These are phyloP conservation scores for Stegostoma tigrinum DNA, from an alignment of 2,113 vertebrate species.

Conservation along the genomic window DNA sequence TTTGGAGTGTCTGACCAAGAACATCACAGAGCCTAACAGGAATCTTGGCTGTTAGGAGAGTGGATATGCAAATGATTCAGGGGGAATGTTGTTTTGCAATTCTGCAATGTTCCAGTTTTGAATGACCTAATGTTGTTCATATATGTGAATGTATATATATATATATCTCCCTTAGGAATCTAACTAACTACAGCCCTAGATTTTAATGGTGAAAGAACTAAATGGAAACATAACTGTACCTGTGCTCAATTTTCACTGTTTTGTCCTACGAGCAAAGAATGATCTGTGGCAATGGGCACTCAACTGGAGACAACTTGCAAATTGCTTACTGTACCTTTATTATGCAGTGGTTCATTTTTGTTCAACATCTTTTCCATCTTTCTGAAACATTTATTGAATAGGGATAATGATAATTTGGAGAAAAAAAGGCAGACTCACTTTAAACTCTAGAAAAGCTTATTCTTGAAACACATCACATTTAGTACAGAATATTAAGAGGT, in stretches of 20 bases:
- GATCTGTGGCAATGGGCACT: background rate
- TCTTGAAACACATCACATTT: background rate
- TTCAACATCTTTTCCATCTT: background rate
- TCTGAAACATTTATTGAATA: background rate
- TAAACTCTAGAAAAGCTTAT: background rate
- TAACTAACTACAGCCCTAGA: background rate
- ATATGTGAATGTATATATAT: no score
- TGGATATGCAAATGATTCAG: background rate
- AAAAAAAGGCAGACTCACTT: background rate
- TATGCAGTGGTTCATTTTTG: background rate
- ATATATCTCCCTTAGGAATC: background rate
- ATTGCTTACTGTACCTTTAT: background rate
- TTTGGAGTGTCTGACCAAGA: background rate
- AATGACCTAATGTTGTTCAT: background rate
- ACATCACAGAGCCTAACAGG: no score
- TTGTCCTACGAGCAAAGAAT: background rate
- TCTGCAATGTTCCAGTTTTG: background rate
- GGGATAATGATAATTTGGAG: background rate
- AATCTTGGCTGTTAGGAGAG: background rate
- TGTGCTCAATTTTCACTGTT: background rate
- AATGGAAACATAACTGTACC: background rate
- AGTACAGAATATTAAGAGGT: background rate
- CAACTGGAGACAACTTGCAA: background rate
- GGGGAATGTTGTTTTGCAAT: background rate
- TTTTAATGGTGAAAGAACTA: background rate